Conservation (phyloP, 2,888 invertebrate genomes). For the Plebejus anna region DNA sequence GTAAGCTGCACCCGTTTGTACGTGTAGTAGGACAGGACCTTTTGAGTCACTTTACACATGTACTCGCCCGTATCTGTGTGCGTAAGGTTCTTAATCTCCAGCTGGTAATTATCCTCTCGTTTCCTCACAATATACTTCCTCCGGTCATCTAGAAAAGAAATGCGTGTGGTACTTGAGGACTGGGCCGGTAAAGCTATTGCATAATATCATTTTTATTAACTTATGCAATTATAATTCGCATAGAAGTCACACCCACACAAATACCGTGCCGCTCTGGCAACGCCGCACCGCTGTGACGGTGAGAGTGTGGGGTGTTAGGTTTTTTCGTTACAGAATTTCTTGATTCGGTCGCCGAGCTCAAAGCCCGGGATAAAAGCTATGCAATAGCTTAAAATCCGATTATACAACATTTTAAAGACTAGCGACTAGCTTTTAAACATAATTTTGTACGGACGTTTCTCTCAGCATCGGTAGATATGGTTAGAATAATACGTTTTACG, state of each 20-base stretch:
- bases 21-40: conserved; percentile 59
- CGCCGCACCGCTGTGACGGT: too few species aligned
- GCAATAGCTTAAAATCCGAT: background rate
- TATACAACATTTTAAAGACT: conserved; percentile 25
- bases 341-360: background rate
- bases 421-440: background rate
- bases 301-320: too few species aligned
- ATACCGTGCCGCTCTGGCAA: too few species aligned
- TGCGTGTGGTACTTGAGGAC: too few species aligned
- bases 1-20: conserved; percentile 57
- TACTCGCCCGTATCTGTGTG: conserved; percentile 64
- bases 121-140: conserved; percentile 53
- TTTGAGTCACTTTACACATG: conserved; percentile 66
- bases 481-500: conserved; percentile 11
- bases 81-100: conserved; percentile 62
- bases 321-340: too few species aligned
- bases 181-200: too few species aligned
- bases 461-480: background rate
- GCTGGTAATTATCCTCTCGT: conserved; percentile 47
- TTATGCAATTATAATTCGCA: too few species aligned
- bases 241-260: too few species aligned
- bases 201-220: too few species aligned
- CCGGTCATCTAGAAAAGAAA: conserved; percentile 45
- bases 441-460: background rate
- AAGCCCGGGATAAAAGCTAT: background rate